Evolutionary conservation across 2,797 vertebrate species (phyloP).

Genomic region (Alca torda): DNA sequence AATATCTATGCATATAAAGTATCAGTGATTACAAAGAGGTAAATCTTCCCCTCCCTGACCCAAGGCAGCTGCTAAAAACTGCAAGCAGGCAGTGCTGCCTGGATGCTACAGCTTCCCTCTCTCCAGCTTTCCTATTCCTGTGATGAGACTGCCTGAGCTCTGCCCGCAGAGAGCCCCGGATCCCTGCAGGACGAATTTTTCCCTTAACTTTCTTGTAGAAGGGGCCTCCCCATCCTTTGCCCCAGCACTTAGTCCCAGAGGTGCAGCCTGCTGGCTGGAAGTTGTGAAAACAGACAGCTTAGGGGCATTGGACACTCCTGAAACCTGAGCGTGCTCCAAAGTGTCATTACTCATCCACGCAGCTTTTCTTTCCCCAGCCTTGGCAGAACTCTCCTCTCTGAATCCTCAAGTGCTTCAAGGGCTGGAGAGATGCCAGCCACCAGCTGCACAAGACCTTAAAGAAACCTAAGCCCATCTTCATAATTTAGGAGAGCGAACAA

Average conservation of each 20-base stretch:
- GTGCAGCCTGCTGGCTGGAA: constrained; percentile 53
- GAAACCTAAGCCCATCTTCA: constrained; percentile 12
- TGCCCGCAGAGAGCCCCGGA: not conserved
- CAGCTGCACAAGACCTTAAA: constrained; percentile 66
- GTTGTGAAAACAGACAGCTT: constrained; percentile 69
- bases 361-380: constrained; percentile 43
- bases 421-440: constrained; percentile 66
- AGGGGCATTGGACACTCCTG: constrained; percentile 26
- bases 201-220: not conserved
- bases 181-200: not conserved
- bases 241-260: not conserved
- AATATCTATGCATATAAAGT: not conserved
- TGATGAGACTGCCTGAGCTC: not conserved
- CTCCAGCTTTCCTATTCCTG: not conserved
- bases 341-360: constrained; percentile 69
- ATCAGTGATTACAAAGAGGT: not conserved
- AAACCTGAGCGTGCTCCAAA: constrained; percentile 49
- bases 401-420: constrained; percentile 66
- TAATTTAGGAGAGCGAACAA: not conserved
- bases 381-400: constrained; percentile 17
- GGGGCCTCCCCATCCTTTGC: constrained; percentile 33
- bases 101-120: not conserved
- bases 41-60: not conserved
- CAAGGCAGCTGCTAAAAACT: not conserved
- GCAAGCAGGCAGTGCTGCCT: not conserved